These are phyloP conservation scores for Zaprionus davidi DNA, from an alignment of 1,140 invertebrate genomes.

Conservation along the genomic window DNA sequence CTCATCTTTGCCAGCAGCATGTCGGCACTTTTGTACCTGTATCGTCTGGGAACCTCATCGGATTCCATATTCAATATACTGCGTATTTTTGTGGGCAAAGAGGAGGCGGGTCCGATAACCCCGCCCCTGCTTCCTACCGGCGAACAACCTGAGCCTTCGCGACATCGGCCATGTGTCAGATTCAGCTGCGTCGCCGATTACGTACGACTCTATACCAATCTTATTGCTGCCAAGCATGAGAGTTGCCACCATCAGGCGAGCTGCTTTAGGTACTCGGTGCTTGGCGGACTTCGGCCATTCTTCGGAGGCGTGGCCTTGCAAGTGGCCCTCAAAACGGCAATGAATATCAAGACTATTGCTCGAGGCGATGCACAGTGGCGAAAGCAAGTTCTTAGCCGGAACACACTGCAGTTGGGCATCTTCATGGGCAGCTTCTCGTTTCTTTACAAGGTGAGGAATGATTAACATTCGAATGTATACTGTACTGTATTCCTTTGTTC, in stretches of 20 bases:
- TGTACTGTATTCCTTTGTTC: not conserved
- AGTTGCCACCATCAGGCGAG: slow-evolving; percentile 87
- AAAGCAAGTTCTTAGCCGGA: slow-evolving; percentile 85
- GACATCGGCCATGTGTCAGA: slow-evolving; percentile 53
- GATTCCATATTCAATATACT: slow-evolving; percentile 89
- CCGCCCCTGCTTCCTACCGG: slow-evolving; percentile 9
- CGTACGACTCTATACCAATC: slow-evolving; percentile 68
- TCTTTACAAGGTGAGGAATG: slow-evolving; percentile 86
- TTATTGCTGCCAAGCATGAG: slow-evolving; percentile 84
- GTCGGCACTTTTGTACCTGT: slow-evolving; percentile 87
- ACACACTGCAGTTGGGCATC: slow-evolving; percentile 86
- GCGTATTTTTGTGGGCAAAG: slow-evolving; percentile 87
- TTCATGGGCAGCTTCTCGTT: slow-evolving; percentile 88
- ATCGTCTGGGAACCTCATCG: slow-evolving; percentile 84
- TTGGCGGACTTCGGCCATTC: slow-evolving; percentile 86
- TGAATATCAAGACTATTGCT: slow-evolving; percentile 84
- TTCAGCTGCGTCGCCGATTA: slow-evolving; percentile 58
- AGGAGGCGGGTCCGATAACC: slow-evolving; percentile 85
- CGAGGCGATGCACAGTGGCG: slow-evolving; percentile 85
- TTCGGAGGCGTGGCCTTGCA: slow-evolving; percentile 86
- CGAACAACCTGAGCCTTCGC: slow-evolving; percentile 46
- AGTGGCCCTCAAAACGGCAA: slow-evolving; percentile 85
- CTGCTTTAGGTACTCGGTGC: slow-evolving; percentile 86
- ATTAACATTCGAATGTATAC: not conserved
- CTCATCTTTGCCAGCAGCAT: slow-evolving; percentile 88